Conservation (phyloP, 2,113 vertebrate genomes). For the Datnioides undecimradiatus region DNA sequence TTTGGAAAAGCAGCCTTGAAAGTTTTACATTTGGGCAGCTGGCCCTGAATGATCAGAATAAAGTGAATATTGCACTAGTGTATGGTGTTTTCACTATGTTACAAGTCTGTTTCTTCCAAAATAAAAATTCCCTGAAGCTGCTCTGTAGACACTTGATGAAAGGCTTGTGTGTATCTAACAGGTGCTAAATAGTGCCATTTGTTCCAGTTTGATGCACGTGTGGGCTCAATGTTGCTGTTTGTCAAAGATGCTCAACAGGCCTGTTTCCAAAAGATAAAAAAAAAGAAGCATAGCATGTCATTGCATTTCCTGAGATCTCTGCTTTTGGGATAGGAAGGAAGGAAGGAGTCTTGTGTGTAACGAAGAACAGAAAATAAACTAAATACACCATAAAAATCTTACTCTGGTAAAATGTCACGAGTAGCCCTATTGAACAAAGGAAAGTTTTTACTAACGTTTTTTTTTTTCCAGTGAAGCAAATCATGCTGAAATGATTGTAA, state of each 20-base stretch:
- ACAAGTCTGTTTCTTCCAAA: not conserved
- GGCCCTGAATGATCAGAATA: slow-evolving; percentile 2
- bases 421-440: not conserved
- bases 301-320: not conserved
- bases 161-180: slow-evolving; percentile 20
- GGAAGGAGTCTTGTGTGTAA: not conserved
- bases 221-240: slow-evolving; percentile 23
- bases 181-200: slow-evolving; percentile 46
- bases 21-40: slow-evolving; percentile 20
- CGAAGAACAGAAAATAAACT: not conserved
- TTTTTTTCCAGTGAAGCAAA: not conserved
- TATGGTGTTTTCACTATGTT: slow-evolving; percentile 1
- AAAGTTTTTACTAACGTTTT: not conserved
- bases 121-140: not conserved
- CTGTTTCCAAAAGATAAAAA: slow-evolving; percentile 7
- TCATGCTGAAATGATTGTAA: not conserved
- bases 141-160: not conserved
- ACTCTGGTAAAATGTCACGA: not conserved
- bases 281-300: not conserved
- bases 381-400: not conserved
- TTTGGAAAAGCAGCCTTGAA: slow-evolving; percentile 7
- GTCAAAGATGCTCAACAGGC: slow-evolving; percentile 28
- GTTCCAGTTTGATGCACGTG: slow-evolving; percentile 33
- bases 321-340: no score
- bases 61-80: not conserved